Evolutionary conservation across 2,113 vertebrate species (phyloP), one percentile per base, ranked within the genome.

Genomic region (Miniopterus natalensis): DNA sequence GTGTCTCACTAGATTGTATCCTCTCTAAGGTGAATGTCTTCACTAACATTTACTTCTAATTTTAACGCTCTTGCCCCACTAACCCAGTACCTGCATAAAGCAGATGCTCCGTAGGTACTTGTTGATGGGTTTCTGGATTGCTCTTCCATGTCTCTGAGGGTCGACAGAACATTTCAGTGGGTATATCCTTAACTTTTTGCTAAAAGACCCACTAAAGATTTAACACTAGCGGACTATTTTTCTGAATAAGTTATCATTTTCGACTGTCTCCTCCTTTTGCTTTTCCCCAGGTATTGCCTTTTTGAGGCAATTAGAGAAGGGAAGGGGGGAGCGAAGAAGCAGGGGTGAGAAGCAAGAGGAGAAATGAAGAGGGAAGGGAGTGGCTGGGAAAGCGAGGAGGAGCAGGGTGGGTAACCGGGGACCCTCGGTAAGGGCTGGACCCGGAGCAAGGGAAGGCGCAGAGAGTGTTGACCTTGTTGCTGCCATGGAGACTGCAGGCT

Each of bases 111-210:
- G 7, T 15, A 17, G 36, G 4, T 61, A 57, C 73, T 49, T 59
- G 59, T 75, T 65, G 29, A 42, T 25, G 13, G 31, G 63, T 61
- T 61, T 75, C 53, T 90, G 29, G 3, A 20, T 70, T 78, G n/a
- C 29, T 53, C 14, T 73, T 42, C 17, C 63, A 0, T 59, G 49
- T 93, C 75, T 80, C 70, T 77, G 45, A 84, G 68, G 29, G 42
- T 57, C 70, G 18, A 53, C 23, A 15, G 65, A 63, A 49, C 45
- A 59, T 79, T 94, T 87, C 13, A 66, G 29, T 5, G 31, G 53
- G 13, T 31, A 8, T 83, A 27, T 40, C 36, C 42, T 95, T 94
- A 47, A 10, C 29, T 94, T 92, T 89, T 61, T 83, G 66, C 55
- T 53, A 36, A 89, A 68, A 29, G 15, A 36, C 18, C 11, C n/a